Evolutionary conservation across 2,888 invertebrate genomes (phyloP).

Genomic region (Pristionchus entomophagus): DNA sequence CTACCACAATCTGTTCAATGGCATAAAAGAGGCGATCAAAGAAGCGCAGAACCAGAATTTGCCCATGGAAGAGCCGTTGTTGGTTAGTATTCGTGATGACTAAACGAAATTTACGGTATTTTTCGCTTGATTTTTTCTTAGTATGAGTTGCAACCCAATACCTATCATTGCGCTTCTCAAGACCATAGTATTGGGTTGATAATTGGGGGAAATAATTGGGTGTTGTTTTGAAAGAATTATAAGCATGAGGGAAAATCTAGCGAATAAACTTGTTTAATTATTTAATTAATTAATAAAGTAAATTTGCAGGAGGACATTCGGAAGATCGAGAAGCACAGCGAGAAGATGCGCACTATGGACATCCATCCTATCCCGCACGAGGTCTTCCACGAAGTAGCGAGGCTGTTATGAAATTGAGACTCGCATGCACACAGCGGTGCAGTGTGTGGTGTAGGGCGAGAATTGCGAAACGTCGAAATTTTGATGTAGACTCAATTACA

Average conservation of each 20-base stretch:
- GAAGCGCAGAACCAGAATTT: slow-evolving; percentile 21
- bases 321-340: not conserved
- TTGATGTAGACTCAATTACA: no score
- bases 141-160: not conserved
- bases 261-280: no score
- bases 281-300: not conserved
- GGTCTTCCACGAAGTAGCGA: slow-evolving; percentile 31
- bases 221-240: no score
- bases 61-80: not conserved
- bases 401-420: not conserved
- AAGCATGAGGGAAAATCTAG: not conserved
- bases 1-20: slow-evolving; percentile 43
- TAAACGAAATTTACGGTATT: no score
- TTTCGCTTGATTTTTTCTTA: no score
- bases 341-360: slow-evolving; percentile 24
- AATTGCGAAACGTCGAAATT: no score
- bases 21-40: not conserved
- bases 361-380: slow-evolving; percentile 39
- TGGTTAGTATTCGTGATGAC: not conserved
- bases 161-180: no score
- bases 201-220: no score
- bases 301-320: slow-evolving; percentile 39
- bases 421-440: slow-evolving; percentile 3
- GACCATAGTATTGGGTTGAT: no score
- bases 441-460: no score